These are phyloP conservation scores for Alentia gelatinosa DNA, from an alignment of 2,888 invertebrate genomes.

Conservation along the genomic window DNA sequence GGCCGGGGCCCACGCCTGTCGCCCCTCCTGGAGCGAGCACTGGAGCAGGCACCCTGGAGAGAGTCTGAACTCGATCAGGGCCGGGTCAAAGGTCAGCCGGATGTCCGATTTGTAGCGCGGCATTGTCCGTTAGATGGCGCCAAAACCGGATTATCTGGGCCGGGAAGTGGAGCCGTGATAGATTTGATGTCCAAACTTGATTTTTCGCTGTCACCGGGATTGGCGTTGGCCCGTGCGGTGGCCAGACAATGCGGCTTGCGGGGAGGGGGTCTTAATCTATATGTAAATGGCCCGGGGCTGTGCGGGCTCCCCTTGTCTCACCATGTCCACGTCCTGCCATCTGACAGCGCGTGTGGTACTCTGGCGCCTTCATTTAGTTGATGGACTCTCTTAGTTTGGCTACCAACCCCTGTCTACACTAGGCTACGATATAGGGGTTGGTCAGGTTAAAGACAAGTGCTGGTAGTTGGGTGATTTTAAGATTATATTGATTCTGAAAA, in stretches of 20 bases:
- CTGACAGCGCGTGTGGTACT: background rate
- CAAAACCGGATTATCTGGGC: background rate
- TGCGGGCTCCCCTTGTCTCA: background rate
- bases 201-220: slow-evolving; percentile 40
- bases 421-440: too few species aligned
- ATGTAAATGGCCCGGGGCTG: slow-evolving; percentile 11
- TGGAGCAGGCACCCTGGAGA: background rate
- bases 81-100: slow-evolving; percentile 11
- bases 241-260: slow-evolving; percentile 15
- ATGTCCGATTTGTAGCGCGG: background rate
- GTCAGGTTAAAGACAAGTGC: too few species aligned
- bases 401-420: too few species aligned
- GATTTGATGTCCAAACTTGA: slow-evolving; percentile 47
- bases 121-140: slow-evolving; percentile 21
- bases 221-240: background rate
- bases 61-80: slow-evolving; percentile 26
- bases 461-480: too few species aligned
- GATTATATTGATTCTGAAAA: too few species aligned
- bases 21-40: background rate
- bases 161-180: slow-evolving; percentile 5
- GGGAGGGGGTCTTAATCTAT: slow-evolving; percentile 26
- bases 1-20: background rate
- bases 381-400: too few species aligned
- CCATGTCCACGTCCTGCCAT: background rate
- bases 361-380: background rate